Conservation (phyloP, 2,797 vertebrate species). For the Falco biarmicus region DNA sequence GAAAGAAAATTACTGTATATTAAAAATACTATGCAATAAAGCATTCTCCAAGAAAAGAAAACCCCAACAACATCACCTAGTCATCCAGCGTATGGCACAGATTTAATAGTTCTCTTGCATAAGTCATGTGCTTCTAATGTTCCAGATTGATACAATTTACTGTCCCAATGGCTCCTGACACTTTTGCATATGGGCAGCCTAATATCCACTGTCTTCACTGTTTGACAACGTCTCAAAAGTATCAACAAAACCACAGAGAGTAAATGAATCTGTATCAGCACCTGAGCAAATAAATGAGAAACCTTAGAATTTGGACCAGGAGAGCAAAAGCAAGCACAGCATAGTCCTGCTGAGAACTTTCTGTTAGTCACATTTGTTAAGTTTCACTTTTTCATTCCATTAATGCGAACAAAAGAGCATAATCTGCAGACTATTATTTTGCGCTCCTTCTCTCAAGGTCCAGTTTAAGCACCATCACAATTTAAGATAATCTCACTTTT, state of each 20-base stretch:
- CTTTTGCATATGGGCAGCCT: background rate
- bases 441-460: background rate
- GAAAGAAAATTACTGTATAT: background rate
- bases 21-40: slow-evolving; percentile 4
- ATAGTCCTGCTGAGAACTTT: background rate
- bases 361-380: background rate
- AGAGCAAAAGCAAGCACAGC: background rate
- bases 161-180: background rate
- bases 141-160: background rate
- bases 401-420: background rate
- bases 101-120: background rate
- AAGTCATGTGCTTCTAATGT: background rate
- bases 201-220: background rate
- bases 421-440: background rate
- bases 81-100: background rate
- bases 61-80: accelerated
- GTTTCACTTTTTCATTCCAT: background rate
- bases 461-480: background rate
- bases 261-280: background rate
- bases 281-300: background rate
- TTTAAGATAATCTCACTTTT: background rate
- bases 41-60: background rate
- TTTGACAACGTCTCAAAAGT: background rate
- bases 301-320: background rate
- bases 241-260: background rate